Evolutionary conservation across 2,797 vertebrate genomes (phyloP), one percentile per base, ranked within the genome.

Genomic region (Enteromius unitaeniatus): DNA sequence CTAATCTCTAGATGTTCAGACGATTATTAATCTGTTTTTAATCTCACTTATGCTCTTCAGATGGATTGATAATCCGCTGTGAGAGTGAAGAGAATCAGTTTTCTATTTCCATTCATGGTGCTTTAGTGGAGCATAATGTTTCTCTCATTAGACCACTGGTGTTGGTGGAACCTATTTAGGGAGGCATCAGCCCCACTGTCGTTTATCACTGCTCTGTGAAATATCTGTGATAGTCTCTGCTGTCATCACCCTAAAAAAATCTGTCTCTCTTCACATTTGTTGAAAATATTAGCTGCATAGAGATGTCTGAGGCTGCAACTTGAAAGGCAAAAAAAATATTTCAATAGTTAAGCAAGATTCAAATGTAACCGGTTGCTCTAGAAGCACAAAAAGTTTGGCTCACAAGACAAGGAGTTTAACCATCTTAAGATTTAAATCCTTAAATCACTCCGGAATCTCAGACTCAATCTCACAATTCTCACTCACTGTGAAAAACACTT

Each of bases 1-100:
- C 14, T 67, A 13, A 82, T 53, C 15, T 15, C 42, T 49, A 42
- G 28, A 15, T 74, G 70, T 82, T 75, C 70, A 53, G 45, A 67
- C 65, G 60, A 75, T 28, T 28, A 9, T 17, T 64, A 75, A 75
- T 82, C 69, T 74, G 26, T 64, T 75, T 81, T 82, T 65, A 51
- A 67, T 75, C 70, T 40, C 37, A 78, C 73, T 72, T 75, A 72
- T 68, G 55, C 31, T 81, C 55, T 42, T 64, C 69, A 79, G 0
- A 85, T 85, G 68, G 58, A 60, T 42, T 55, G 47, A 53, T 84
- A 60, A 78, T 78, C n/a, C 8, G 17, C 19, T 68, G 19, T 28
- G 55, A 67, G 9, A 78, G 65, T 68, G n/a, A 60, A 60, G 68
- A 51, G 64, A 85, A 60, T 53, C 72, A 9, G 81, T 78, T 28